Conservation (phyloP, 1,140 invertebrate genomes). For the Bombus ignitus region DNA sequence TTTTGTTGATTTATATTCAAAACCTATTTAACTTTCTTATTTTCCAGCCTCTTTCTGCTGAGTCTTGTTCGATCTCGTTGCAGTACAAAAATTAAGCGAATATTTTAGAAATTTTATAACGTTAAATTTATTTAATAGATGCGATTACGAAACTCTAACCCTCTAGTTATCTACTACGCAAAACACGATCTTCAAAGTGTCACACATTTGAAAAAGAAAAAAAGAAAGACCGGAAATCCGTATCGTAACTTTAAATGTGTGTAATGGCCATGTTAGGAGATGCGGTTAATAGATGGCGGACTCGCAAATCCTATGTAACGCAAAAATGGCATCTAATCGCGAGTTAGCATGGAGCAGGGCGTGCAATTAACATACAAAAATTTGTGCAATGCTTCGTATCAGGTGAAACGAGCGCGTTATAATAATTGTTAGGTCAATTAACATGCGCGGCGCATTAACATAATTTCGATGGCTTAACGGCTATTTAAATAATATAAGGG, state of each 20-base stretch:
- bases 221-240: accelerated
- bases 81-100: background rate
- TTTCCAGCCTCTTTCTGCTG: background rate
- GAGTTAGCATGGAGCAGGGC: background rate
- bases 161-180: too few relatives aligned
- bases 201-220: background rate
- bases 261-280: too few relatives aligned
- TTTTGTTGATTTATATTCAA: background rate
- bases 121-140: too few relatives aligned
- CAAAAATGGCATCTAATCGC: background rate
- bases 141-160: too few relatives aligned
- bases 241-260: background rate
- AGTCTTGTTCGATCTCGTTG: background rate
- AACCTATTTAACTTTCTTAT: background rate
- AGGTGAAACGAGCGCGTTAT: background rate
- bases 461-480: constrained; percentile 1
- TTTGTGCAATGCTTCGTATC: background rate
- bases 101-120: background rate
- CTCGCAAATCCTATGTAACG: background rate
- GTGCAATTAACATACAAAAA: constrained; percentile 32
- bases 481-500: constrained; percentile 10
- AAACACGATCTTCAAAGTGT: too few relatives aligned
- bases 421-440: constrained; percentile 22
- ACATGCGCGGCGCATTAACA: background rate
- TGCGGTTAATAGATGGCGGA: too few relatives aligned